Evolutionary conservation across 2,888 invertebrate genomes (phyloP), one percentile per base, ranked within the genome.

Genomic region (Eudasyphora cyanicolor): DNA sequence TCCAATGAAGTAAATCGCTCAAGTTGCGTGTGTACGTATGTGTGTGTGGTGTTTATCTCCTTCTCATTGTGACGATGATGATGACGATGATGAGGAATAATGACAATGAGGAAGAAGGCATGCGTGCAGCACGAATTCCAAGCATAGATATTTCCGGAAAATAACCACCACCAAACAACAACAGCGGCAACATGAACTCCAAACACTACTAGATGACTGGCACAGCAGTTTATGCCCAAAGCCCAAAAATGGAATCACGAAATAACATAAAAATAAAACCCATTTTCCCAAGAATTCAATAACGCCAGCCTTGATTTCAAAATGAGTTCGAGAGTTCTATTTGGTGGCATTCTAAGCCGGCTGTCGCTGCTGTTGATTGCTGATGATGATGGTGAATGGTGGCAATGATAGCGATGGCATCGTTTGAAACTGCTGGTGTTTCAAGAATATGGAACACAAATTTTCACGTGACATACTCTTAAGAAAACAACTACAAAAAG

Each of bases 111-210:
- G n/a, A n/a, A n/a, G n/a, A 57, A 24, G 29, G 71, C 38, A 49
- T 82, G 82, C 82, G 79, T 82, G 82, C 76, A 73, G 76, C 82
- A 82, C 79, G 82, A 57, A 75, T 70, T 64, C 2, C 29, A 32
- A 70, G 49, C 69, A 62, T 69, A 75, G 62, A 80, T 67, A 70
- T 64, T 64, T 79, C 64, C 57, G 57, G n/a, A n/a, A n/a, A n/a
- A n/a, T 79, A 76, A 79, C 27, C 69, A 21, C 60, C 67, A 24
- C n/a, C 6, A n/a, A 51, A 57, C 64, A 73, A 42, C 8, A 32
- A 54, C 21, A 54, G 21, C 54, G 24, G 10, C 54, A 12, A 45
- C 45, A 45, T 32, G 32, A 32, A 32, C n/a, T n/a, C n/a, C n/a
- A n/a, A 32, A 32, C 5, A 38, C 38, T 12, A 38, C 38, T n/a